phyloP scores from a whole-genome alignment of 1,140 invertebrate genomes.

The Campoletis sonorensis region DNA sequence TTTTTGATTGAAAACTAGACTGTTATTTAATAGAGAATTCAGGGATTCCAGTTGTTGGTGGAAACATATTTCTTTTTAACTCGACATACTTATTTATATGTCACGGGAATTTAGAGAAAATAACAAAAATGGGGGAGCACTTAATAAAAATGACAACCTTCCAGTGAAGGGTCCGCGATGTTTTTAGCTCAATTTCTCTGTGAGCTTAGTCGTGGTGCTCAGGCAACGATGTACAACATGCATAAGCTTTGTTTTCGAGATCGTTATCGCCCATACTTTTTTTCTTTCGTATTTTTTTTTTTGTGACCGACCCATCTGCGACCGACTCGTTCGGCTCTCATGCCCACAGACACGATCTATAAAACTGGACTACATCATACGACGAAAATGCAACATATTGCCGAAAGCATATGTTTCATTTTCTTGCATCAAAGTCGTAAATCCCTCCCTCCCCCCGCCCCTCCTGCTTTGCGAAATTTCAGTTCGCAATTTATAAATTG shows the following conservation, averaged over 20 bases:
- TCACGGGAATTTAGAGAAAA: not conserved
- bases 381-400: slow-evolving; percentile 64
- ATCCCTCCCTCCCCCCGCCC: no score
- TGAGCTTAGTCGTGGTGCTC: not conserved
- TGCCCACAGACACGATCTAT: slow-evolving; percentile 32
- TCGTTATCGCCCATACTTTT: slow-evolving; percentile 18
- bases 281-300: slow-evolving; percentile 32
- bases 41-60: no score
- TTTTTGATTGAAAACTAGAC: no score
- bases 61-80: no score
- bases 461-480: no score
- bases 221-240: not conserved
- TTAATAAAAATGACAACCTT: not conserved
- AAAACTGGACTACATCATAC: not conserved
- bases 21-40: no score
- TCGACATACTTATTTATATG: no score
- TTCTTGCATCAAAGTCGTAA: not conserved
- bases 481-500: no score
- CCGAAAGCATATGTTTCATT: slow-evolving; percentile 59
- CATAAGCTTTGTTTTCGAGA: slow-evolving; percentile 46
- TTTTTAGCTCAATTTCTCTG: slow-evolving; percentile 4
- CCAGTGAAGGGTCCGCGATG: not conserved
- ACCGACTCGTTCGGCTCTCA: slow-evolving; percentile 58
- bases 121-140: not conserved
- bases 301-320: slow-evolving; percentile 65